Evolutionary conservation across 2,888 invertebrate species (phyloP).

Genomic region (Hanleya hanleyi): DNA sequence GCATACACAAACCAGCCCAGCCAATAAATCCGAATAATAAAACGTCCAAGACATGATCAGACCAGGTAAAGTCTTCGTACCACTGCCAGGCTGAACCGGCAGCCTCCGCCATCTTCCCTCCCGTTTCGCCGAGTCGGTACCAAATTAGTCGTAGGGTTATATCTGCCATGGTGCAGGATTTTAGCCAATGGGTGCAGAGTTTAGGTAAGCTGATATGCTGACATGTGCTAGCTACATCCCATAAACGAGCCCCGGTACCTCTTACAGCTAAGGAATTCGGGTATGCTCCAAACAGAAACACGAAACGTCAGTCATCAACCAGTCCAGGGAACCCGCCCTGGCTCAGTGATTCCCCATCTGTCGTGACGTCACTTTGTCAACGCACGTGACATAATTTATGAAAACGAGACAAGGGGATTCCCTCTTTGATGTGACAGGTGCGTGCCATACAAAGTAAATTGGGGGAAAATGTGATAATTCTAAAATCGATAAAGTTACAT

Average conservation of each 20-base stretch:
- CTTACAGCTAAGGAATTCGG: not conserved
- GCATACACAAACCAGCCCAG: constrained; percentile 60
- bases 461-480: too few species aligned
- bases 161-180: constrained; percentile 63
- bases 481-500: too few species aligned
- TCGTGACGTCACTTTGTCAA: too few species aligned
- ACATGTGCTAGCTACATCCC: not conserved
- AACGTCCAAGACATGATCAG: constrained; percentile 70
- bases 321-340: too few species aligned
- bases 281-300: not conserved
- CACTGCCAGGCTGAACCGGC: constrained; percentile 57
- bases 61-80: constrained; percentile 63
- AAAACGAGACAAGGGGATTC: too few species aligned
- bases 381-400: too few species aligned
- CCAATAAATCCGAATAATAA: constrained; percentile 68
- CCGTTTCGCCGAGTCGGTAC: constrained; percentile 70
- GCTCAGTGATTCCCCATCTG: too few species aligned
- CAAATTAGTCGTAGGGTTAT: constrained; percentile 70
- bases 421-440: too few species aligned
- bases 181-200: not conserved
- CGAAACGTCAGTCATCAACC: not conserved
- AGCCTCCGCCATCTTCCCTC: constrained; percentile 67
- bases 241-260: not conserved
- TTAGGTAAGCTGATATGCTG: not conserved
- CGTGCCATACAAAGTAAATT: too few species aligned